phyloP scores from a whole-genome alignment of 1,140 invertebrate species.

The Pachypeltis micranthus region DNA sequence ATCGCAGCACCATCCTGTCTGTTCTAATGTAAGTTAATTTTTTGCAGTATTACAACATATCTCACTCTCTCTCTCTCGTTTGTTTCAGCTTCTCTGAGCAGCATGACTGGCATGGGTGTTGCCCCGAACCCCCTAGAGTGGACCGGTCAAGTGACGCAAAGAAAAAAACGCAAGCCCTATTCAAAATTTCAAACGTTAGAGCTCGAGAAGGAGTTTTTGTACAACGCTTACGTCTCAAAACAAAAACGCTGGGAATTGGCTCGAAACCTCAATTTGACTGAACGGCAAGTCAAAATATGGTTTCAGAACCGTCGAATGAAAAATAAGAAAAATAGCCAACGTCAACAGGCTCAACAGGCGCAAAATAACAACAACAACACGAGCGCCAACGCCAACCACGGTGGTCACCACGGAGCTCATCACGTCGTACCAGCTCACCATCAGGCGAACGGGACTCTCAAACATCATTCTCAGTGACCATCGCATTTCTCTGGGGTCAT shows the following conservation, averaged over 20 bases:
- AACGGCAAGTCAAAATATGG: conserved; percentile 88
- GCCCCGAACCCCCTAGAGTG: conserved; percentile 75
- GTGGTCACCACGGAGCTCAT: conserved; percentile 45
- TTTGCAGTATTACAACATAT: too few relatives aligned
- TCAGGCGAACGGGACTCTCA: conserved; percentile 49
- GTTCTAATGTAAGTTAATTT: too few relatives aligned
- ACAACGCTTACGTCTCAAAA: conserved; percentile 92
- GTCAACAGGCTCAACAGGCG: conserved; percentile 63
- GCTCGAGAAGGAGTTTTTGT: conserved; percentile 93
- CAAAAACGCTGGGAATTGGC: conserved; percentile 95
- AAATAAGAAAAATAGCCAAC: conserved; percentile 93
- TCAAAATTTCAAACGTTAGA: conserved; percentile 93
- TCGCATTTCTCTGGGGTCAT: conserved; percentile 66
- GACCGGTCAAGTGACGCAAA: conserved; percentile 81
- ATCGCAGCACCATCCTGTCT: too few relatives aligned
- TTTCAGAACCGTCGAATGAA: conserved; percentile 99
- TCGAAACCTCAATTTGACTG: conserved; percentile 81
- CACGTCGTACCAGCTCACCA: conserved; percentile 41
- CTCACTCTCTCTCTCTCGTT: too few relatives aligned
- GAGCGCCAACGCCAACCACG: conserved; percentile 40
- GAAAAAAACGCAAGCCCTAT: conserved; percentile 95
- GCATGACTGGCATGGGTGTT: conserved; percentile 44
- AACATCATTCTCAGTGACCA: conserved; percentile 75
- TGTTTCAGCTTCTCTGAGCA: conserved; percentile 46
- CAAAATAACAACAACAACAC: conserved; percentile 66